Evolutionary conservation across 1,140 invertebrate genomes (phyloP).

Genomic region (Drosophila parabipectinata): DNA sequence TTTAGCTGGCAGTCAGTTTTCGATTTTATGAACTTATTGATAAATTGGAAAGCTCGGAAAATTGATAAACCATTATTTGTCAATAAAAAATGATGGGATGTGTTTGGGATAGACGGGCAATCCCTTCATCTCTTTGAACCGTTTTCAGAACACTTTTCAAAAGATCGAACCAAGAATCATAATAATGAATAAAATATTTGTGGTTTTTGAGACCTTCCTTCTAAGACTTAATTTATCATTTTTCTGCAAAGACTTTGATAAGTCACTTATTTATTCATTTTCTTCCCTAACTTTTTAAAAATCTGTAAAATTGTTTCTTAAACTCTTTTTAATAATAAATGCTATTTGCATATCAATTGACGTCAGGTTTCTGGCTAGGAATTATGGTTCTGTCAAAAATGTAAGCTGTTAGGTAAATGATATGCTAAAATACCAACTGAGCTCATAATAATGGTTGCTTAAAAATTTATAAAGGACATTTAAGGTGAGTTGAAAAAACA

Average conservation of each 20-base stretch:
- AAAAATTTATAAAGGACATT: conserved; percentile 47
- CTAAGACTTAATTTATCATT: neutral
- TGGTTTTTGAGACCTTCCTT: neutral
- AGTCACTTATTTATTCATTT: neutral
- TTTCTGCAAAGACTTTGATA: neutral
- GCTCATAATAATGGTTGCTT: conserved; percentile 12
- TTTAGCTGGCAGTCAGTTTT: neutral
- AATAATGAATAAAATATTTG: neutral
- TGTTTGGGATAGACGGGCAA: neutral
- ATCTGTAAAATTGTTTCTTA: conserved; percentile 8
- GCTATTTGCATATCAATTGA: conserved; percentile 19
- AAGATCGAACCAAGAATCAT: neutral
- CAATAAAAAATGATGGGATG: neutral
- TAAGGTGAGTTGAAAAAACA: too few species aligned
- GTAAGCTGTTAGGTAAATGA: conserved; percentile 59
- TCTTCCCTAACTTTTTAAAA: neutral
- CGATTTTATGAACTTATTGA: neutral
- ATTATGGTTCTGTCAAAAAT: conserved; percentile 36
- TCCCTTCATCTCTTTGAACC: neutral
- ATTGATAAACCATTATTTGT: neutral
- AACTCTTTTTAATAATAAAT: conserved; percentile 57
- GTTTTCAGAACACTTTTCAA: neutral
- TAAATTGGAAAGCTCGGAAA: too few species aligned
- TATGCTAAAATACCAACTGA: conserved; percentile 29
- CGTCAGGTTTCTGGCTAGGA: conserved; percentile 24